Percentiles rank a stretch among this genome's conserved stretches.
These are phyloP conservation scores for Polydrusus cervinus DNA, from an alignment of 2,888 invertebrate genomes.

Conservation along the genomic window DNA sequence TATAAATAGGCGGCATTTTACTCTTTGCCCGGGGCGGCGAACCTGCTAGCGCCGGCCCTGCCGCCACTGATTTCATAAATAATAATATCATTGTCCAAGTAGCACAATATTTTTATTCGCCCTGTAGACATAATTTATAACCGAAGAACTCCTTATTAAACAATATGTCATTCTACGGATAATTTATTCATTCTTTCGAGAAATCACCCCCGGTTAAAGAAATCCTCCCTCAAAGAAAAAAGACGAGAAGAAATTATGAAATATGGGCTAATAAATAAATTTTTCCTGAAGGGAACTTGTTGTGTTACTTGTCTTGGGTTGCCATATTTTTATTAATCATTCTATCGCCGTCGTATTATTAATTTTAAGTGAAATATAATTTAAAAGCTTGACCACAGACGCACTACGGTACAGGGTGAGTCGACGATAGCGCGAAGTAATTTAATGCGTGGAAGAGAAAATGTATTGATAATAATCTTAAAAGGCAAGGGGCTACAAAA, in stretches of 20 bases:
- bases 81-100: too few species aligned
- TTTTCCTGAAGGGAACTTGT: conserved; percentile 16
- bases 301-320: conserved; percentile 16
- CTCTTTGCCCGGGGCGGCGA: too few species aligned
- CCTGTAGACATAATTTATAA: conserved; percentile 31
- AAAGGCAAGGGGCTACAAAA: too few species aligned
- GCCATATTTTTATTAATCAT: conserved; percentile 30
- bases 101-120: neutral
- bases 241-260: conserved; percentile 48
- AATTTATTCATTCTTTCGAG: conserved; percentile 43
- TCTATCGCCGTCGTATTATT: conserved; percentile 2
- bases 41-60: too few species aligned
- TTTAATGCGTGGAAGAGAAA: too few species aligned
- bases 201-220: conserved; percentile 13
- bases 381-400: too few species aligned
- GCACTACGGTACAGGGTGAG: too few species aligned
- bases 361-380: neutral
- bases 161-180: conserved; percentile 39
- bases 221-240: conserved; percentile 31
- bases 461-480: too few species aligned
- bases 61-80: too few species aligned
- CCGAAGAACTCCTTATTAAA: conserved; percentile 34
- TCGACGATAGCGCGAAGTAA: too few species aligned
- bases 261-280: conserved; percentile 52
- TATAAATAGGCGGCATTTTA: too few species aligned